Evolutionary conservation across 35 echinoderm and acorn worm genomes (phyloP), one percentile per base, ranked within the genome.

Genomic region (Antedon bifida): DNA sequence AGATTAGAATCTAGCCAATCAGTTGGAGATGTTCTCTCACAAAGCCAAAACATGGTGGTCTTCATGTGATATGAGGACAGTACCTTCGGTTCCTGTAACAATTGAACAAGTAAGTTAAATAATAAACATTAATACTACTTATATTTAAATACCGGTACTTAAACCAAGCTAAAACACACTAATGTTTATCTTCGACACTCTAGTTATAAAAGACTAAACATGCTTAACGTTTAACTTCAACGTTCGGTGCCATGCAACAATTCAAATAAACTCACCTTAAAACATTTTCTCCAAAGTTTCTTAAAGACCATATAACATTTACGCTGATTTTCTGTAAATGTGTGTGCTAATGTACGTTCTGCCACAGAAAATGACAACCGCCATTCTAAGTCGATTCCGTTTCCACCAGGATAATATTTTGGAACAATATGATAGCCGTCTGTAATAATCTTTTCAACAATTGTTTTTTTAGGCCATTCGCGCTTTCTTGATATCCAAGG

Each of bases 21-120:
- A 10, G 3, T 35, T 14, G 30, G 13, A 35, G 2, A 5, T 10
- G 19, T 77, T 77, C 34, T 77, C 30, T 77, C 76, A 33, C 31
- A 77, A 0, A 77, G 31, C 76, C 76, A 77, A 35, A 77, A 77
- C 76, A 77, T 77, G 26, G 76, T 77, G 76, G 76, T 77, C 30
- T 77, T 77, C 2, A 31, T 77, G 34, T 77, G 76, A 23, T 77
- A 77, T 1, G 76, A 77, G 3, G 76, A 77, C 5, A 77, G 76
- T 21, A 77, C 76, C 30, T 77, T 77, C 19, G 76, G 76, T 77
- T 31, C 76, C 76, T 77, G 23, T 13, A 75, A 75, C 5, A 75
- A 75, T 5, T 9, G 8, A 75, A n/a, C 23, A 75, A 75, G 23
- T 9, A 4, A 29, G 26, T 29, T 29, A 9, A 75, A 8, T 42